These are phyloP conservation scores for Chaetodon trifascialis DNA, from an alignment of 2,113 vertebrate species.

Conservation along the genomic window DNA sequence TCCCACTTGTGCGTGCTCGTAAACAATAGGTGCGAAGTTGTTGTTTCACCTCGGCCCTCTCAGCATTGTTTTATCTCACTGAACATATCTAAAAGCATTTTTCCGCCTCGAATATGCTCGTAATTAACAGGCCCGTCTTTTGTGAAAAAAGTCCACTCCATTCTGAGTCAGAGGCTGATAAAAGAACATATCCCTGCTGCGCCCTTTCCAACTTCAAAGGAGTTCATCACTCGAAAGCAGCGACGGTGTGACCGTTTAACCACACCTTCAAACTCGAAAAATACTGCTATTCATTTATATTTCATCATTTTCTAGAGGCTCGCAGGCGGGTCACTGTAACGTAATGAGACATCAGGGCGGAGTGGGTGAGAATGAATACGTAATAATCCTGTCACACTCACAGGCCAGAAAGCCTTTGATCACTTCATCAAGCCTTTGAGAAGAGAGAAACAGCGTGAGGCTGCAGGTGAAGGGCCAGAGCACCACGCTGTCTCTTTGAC, in stretches of 20 bases:
- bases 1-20: not conserved
- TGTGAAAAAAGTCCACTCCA: not conserved
- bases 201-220: slow-evolving; percentile 12
- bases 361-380: slow-evolving; percentile 38
- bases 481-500: not conserved
- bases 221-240: not conserved
- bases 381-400: slow-evolving; percentile 35
- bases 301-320: slow-evolving; percentile 25
- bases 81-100: not conserved
- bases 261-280: slow-evolving; percentile 4
- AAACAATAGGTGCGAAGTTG: slow-evolving; percentile 4
- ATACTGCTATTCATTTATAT: slow-evolving; percentile 42
- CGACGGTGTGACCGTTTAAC: not conserved
- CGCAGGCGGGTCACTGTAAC: not conserved
- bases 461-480: not conserved
- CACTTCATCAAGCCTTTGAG: not conserved
- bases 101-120: no score
- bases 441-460: not conserved
- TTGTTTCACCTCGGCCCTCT: not conserved
- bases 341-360: slow-evolving; percentile 38
- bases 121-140: not conserved
- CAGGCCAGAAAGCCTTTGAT: slow-evolving; percentile 33
- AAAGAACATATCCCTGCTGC: not conserved
- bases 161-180: not conserved
- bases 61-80: not conserved